A percentile compares a stretch with the other conserved stretches of the same genome.
Conservation (phyloP, 2,888 invertebrate species). For the Seira ritae region DNA sequence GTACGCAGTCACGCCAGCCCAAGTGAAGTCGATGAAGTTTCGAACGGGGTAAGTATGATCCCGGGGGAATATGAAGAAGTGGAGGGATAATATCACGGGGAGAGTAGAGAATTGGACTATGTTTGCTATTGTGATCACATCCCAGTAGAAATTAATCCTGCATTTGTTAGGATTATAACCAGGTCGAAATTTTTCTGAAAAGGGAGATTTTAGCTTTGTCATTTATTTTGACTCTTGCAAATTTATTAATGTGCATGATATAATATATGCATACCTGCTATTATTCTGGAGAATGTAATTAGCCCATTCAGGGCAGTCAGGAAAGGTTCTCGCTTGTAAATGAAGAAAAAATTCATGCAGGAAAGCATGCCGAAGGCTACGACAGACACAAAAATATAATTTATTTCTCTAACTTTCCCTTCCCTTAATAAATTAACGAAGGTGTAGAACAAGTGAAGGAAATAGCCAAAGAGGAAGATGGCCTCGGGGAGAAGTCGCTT, state of each 20-base stretch:
- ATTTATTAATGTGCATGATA: no score
- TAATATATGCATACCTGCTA: no score
- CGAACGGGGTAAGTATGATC: constrained; percentile 22
- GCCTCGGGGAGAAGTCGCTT: not conserved
- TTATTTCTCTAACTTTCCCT: not conserved
- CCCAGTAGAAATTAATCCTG: constrained; percentile 20
- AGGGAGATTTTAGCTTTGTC: not conserved
- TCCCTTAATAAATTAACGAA: not conserved
- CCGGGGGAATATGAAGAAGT: constrained; percentile 27
- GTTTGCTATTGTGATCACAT: not conserved
- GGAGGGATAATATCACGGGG: not conserved
- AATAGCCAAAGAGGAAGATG: not conserved
- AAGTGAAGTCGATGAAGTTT: not conserved
- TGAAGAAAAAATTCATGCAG: not conserved
- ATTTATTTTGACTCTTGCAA: no score
- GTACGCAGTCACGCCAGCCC: not conserved
- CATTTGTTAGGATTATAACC: constrained; percentile 36
- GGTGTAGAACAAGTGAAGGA: not conserved
- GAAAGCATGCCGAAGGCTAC: not conserved
- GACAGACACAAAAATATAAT: not conserved
- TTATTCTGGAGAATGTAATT: not conserved
- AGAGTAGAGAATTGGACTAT: not conserved
- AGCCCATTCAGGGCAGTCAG: not conserved
- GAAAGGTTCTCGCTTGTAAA: not conserved
- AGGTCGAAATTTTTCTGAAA: constrained; percentile 13